A percentile compares a stretch with the other conserved stretches of the same genome.
Evolutionary conservation across 2,797 vertebrate genomes (phyloP).

Genomic region (Sphenodon punctatus): DNA sequence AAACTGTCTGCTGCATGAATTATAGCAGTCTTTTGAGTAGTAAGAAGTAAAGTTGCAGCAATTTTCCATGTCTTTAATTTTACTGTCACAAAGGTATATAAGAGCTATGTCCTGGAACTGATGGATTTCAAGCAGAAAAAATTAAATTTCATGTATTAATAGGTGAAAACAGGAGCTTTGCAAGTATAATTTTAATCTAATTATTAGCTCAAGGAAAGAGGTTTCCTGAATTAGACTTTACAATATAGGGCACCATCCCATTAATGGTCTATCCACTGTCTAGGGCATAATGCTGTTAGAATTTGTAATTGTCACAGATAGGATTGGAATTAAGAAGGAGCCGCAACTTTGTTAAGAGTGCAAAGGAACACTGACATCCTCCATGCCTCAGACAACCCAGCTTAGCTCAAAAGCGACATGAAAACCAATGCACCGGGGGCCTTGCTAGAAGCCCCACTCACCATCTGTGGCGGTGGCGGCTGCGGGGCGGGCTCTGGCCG

Average conservation of each 20-base stretch:
- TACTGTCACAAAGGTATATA: conserved; percentile 66
- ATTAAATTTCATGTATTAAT: conserved; percentile 56
- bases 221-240: conserved; percentile 52
- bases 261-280: conserved; percentile 48
- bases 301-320: no score
- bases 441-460: no score
- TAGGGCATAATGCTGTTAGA: conserved; percentile 43
- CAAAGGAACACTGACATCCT: no score
- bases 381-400: no score
- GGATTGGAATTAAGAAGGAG: no score
- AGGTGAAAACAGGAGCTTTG: conserved; percentile 52
- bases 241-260: conserved; percentile 8
- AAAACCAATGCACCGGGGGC: no score
- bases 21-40: conserved; percentile 63
- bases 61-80: conserved; percentile 73
- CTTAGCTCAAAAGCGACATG: no score
- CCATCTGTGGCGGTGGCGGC: no score
- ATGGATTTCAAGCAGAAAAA: conserved; percentile 62
- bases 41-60: conserved; percentile 58
- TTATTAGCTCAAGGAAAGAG: conserved; percentile 64
- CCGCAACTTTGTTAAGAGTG: no score
- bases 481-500: no score
- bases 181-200: conserved; percentile 63
- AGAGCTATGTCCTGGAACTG: conserved; percentile 57
- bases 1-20: conserved; percentile 58